Conservation (phyloP, 2,113 vertebrate species). For the Mandrillus leucophaeus region DNA sequence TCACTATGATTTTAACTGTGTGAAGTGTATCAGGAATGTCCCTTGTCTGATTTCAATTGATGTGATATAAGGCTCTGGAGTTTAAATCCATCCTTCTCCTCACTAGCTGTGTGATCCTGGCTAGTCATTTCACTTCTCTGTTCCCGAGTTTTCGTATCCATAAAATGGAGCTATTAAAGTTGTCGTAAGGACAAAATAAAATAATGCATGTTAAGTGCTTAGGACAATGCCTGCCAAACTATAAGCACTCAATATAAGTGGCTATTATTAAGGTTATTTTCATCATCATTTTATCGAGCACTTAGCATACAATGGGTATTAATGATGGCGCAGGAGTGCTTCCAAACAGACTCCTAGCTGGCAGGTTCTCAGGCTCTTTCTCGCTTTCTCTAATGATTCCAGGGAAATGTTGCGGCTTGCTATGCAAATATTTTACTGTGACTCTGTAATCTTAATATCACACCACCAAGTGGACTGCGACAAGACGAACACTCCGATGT, state of each 20-base stretch:
- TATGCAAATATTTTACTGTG: neutral
- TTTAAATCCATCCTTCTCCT: neutral
- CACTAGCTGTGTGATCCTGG: neutral
- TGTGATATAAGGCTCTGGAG: neutral
- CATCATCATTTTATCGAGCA: neutral
- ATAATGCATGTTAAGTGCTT: rapidly evolving
- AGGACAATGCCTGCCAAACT: neutral
- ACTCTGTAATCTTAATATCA: neutral
- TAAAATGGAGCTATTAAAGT: neutral
- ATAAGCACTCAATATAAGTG: rapidly evolving
- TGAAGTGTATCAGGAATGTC: rapidly evolving
- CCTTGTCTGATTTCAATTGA: neutral
- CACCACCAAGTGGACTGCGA: no score
- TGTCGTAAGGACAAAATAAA: neutral
- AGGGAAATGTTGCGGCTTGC: neutral
- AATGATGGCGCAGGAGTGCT: rapidly evolving
- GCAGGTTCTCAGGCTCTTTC: neutral
- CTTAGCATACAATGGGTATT: neutral
- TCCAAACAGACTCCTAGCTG: neutral
- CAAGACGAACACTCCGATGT: rapidly evolving
- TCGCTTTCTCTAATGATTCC: neutral
- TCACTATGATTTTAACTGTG: no score
- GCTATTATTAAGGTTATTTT: neutral
- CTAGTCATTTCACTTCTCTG: neutral
- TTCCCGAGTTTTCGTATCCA: neutral